Evolutionary conservation across 1,140 invertebrate genomes (phyloP), one percentile per base, ranked within the genome.

Genomic region (Drosophila auraria): DNA sequence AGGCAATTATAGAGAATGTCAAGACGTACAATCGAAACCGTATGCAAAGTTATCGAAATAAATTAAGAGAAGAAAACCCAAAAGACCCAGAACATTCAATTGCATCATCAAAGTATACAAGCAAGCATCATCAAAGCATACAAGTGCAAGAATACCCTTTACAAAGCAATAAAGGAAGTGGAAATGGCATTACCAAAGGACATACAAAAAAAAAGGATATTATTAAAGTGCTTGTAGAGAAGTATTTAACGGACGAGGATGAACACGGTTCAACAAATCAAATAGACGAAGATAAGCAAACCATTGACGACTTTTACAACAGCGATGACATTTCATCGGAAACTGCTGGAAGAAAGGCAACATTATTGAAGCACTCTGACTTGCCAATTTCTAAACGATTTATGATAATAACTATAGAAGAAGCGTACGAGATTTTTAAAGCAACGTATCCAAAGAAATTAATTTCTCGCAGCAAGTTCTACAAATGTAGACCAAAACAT

Each of bases 101-200:
- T 25, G 25, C 25, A 33, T 47, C 45, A 47, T 23, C 45, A 47
- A 47, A 8, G 20, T 20, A 20, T 20, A 20, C 20, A 20, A 20
- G 20, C 20, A 20, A 20, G 20, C 20, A 20, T 20, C 20, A 20
- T 20, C 49, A 50, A 27, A 27, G 23, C 11, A 27, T 50, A 50
- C 23, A 50, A 50, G 49, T 27, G 49, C 49, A 50, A 50, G 49
- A 50, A 50, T 27, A 50, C 49, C 23, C 23, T 50, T 50, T 50
- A 50, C 49, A 50, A 50, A 27, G 23, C 49, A 50, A 14, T 27
- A 15, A 50, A 50, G n/a, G 17, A 44, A 44, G 42, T 44, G 42
- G 42, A 44, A 44, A 42, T 44, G n/a, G 42, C n/a, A 8, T 44
- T 44, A 44, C n/a, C 42, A 44, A 44, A 44, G n/a, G 15, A 44